These are phyloP conservation scores for Sebastes baramenuke DNA, from an alignment of 2,797 vertebrate genomes.

Conservation along the genomic window DNA sequence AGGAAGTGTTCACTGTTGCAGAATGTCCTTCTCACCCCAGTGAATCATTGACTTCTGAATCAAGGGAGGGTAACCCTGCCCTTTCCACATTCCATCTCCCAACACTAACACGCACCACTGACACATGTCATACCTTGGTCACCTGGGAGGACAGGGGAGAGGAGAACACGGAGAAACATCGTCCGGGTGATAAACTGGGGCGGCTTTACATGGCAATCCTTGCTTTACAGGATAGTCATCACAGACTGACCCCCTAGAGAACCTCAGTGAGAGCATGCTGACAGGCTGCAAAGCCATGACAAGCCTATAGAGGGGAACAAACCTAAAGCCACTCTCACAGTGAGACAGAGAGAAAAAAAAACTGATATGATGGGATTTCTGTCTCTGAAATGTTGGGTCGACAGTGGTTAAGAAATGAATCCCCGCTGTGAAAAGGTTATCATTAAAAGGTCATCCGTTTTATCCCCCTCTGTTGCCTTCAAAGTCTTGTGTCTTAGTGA, in stretches of 20 bases:
- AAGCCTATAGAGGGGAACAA: constrained; percentile 9
- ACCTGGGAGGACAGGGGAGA: constrained; percentile 55
- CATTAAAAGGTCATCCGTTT: constrained; percentile 31
- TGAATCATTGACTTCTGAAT: constrained; percentile 71
- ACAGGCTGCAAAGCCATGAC: constrained; percentile 47
- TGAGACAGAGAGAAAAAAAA: not conserved
- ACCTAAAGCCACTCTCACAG: constrained; percentile 2
- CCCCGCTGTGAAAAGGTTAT: constrained; percentile 22
- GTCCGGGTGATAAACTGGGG: constrained; percentile 54
- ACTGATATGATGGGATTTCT: constrained; percentile 6
- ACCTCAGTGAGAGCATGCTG: constrained; percentile 43
- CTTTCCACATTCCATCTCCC: constrained; percentile 53
- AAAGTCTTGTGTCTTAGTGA: not conserved
- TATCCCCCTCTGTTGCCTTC: constrained; percentile 3
- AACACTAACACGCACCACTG: constrained; percentile 66
- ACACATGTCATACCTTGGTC: constrained; percentile 65
- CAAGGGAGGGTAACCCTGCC: constrained; percentile 49
- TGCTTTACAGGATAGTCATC: constrained; percentile 64
- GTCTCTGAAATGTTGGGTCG: not conserved
- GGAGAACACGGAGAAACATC: constrained; percentile 51
- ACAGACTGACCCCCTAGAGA: constrained; percentile 48
- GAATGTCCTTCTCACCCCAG: constrained; percentile 72
- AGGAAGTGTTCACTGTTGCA: constrained; percentile 62
- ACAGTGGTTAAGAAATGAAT: constrained; percentile 30
- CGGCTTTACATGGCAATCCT: constrained; percentile 62